These are phyloP conservation scores for Mythimna lalbum DNA, from an alignment of 2,888 invertebrate genomes.

Conservation along the genomic window DNA sequence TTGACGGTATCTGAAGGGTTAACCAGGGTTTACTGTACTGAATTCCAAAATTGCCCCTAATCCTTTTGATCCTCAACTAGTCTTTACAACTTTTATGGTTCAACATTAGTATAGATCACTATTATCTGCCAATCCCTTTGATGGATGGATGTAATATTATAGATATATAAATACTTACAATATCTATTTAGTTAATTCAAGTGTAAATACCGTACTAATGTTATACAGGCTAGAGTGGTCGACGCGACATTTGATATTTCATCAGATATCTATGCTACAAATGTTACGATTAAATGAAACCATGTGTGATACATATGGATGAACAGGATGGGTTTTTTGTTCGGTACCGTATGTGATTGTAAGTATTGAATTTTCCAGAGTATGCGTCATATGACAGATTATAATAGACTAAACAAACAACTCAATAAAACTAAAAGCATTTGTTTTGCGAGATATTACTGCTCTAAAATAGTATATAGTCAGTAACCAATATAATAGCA, in stretches of 20 bases:
- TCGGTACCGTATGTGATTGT: neutral
- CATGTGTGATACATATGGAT: constrained; percentile 48
- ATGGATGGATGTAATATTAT: constrained; percentile 20
- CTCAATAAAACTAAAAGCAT: neutral
- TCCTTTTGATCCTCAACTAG: neutral
- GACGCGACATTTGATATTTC: constrained; percentile 31
- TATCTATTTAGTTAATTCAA: constrained; percentile 35
- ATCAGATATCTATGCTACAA: constrained; percentile 26
- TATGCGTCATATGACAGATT: neutral
- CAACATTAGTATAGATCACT: constrained; percentile 3
- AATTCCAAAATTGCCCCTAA: neutral
- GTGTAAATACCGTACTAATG: constrained; percentile 43
- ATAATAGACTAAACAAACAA: neutral
- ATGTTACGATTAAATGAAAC: constrained; percentile 23
- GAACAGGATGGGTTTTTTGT: constrained; percentile 19
- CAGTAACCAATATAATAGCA: too few relatives aligned
- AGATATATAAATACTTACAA: constrained; percentile 39
- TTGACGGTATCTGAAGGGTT: too few relatives aligned
- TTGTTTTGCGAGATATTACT: neutral
- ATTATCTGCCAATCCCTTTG: constrained; percentile 16
- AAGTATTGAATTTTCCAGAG: neutral
- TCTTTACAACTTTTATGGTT: constrained; percentile 3
- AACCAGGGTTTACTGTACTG: too few relatives aligned
- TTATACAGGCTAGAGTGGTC: constrained; percentile 22
- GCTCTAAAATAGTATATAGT: too few relatives aligned